Evolutionary conservation across 1,140 invertebrate genomes (phyloP), one percentile per base, ranked within the genome.

Genomic region (Episyrphus balteatus): DNA sequence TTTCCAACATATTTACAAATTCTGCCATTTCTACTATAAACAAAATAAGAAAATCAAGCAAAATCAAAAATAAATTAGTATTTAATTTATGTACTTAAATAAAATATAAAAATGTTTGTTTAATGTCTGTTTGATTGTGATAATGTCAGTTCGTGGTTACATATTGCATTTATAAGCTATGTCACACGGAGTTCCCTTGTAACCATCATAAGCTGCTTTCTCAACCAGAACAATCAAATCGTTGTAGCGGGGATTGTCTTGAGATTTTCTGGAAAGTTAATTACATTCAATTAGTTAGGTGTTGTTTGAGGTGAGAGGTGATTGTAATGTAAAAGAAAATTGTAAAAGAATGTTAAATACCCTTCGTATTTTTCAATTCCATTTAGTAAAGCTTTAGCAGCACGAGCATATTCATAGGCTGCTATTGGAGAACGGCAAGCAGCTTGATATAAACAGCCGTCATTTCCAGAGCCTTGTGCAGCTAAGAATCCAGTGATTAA

Each of bases 391-490:
- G 87, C 77, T 52, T 86, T 82, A 13, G 80, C 83, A 3, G 84
- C 85, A 12, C 78, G 77, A 6, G 81, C 71, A 62, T 90, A 91
- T 46, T 84, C 73, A 36, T 74, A 78, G 9, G 85, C 83, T 36
- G 83, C 77, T 33, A 75, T 66, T 0, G 85, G 85, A 48, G 80
- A 77, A 53, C 82, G 78, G 53, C 87, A 91, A 43, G 86, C 81
- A 3, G 86, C 75, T 21, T 79, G 74, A 61, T 84, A 81, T 2
- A 90, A 69, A 57, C 86, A 91, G n/a, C 75, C 78, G 57, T 83
- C 78, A 40, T 82, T 70, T 38, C 74, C 73, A 17, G 71, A 73
- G 38, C 75, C 73, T 47, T 80, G 76, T 41, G 75, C 82, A n/a
- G 81, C 75, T 18, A 86, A 57, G 59, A 83, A 86, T 46, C 80